Evolutionary conservation across 2,888 invertebrate species (phyloP), one percentile per base, ranked within the genome.

Genomic region (Catocala nupta): DNA sequence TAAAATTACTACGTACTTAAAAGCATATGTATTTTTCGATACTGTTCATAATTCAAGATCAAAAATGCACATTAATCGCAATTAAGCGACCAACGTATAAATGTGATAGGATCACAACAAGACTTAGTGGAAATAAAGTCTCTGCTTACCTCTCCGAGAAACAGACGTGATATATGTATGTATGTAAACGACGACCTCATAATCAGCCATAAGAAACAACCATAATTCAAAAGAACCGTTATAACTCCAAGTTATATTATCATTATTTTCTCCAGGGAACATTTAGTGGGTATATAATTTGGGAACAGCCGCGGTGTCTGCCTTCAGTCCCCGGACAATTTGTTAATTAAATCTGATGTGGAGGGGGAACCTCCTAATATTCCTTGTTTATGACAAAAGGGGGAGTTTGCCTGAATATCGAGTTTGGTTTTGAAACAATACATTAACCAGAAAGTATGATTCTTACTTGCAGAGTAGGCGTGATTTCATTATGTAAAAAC

Each of bases 271-370:
- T 50, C 13, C 3, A 36, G 36, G 11, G 39, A 45, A 11, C 45
- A 51, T 45, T 51, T 36, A 45, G 45, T n/a, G n/a, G n/a, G n/a
- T 45, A 45, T 13, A 42, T 42, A 53, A 53, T 33, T 55, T 34
- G 3, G 34, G 12, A 45, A 50, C 33, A 34, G 12, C 10, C 16
- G 42, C 51, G 36, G 16, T 54, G 12, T 10, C 54, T 54, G 62
- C 8, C 34, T 39, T 36, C 55, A 34, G 57, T 72, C 43, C 57
- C 49, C 25, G 11, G 51, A 55, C 51, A 64, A 66, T 66, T 76
- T 61, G 54, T 69, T 73, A 73, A 76, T 73, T 73, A 73, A 66
- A 58, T 66, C 56, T 39, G 69, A 64, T 57, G 49, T 55, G 48
- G 16, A 52, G 16, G 44, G 56, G 57, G 43, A 50, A 25, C 48